Percentiles rank a stretch among this genome's conserved stretches.
These are phyloP conservation scores for Plecturocebus donacophilus DNA, from an alignment of 2,113 vertebrate genomes.

Conservation along the genomic window DNA sequence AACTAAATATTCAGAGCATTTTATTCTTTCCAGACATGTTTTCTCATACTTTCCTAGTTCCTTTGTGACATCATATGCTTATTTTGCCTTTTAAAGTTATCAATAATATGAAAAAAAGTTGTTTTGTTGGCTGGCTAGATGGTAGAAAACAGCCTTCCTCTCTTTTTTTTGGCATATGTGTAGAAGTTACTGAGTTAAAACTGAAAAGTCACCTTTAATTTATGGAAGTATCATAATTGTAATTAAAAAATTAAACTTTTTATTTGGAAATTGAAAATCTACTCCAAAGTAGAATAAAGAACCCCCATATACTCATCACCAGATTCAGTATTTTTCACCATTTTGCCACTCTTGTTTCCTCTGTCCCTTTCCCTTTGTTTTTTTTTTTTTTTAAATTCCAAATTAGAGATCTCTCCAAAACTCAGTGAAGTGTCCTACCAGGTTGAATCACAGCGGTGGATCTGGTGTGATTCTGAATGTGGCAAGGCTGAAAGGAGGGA, in stretches of 20 bases:
- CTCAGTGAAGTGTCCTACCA: not conserved
- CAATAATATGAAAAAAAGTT: not conserved
- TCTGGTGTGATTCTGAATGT: not conserved
- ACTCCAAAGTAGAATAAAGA: not conserved
- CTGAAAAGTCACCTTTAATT: not conserved
- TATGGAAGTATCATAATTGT: not conserved
- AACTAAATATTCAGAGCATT: slow-evolving; percentile 42
- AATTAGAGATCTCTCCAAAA: not conserved
- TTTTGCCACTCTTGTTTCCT: slow-evolving; percentile 15
- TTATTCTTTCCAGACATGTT: slow-evolving; percentile 30
- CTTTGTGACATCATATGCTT: not conserved
- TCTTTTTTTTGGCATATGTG: not conserved
- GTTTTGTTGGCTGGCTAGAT: not conserved
- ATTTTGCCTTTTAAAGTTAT: slow-evolving; percentile 6
- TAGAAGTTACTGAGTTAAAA: not conserved
- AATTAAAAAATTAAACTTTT: not conserved
- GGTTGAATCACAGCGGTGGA: not conserved
- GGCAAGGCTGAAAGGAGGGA: not conserved
- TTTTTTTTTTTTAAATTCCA: not conserved
- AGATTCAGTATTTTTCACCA: not conserved
- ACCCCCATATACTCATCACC: not conserved
- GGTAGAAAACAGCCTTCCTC: not conserved
- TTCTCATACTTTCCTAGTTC: slow-evolving; percentile 28
- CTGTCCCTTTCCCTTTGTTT: not conserved
- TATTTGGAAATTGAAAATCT: slow-evolving; percentile 17